Percentiles rank a stretch among this genome's conserved stretches.
phyloP scores from a whole-genome alignment of 2,888 invertebrate species.

The Proisotoma minuta region DNA sequence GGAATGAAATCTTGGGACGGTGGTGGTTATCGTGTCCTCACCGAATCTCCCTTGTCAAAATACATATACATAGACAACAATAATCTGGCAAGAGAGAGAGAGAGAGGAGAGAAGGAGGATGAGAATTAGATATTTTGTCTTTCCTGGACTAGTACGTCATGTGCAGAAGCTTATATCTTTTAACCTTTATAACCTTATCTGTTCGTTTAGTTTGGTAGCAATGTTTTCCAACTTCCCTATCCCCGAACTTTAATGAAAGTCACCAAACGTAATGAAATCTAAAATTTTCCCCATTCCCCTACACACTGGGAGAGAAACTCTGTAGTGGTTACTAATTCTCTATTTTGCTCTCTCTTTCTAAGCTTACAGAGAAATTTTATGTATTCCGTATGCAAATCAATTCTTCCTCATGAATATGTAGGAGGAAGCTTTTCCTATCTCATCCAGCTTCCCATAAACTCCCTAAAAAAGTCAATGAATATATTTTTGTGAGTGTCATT shows the following conservation, averaged over 20 bases:
- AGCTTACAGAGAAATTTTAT: not conserved
- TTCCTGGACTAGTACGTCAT: slow-evolving; percentile 1
- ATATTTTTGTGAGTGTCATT: not conserved
- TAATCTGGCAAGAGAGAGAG: not conserved
- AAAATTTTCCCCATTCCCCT: not conserved
- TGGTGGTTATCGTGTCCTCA: not conserved
- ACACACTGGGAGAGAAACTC: not conserved
- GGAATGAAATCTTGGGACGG: not conserved
- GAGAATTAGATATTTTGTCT: slow-evolving; percentile 6
- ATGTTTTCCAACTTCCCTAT: no score
- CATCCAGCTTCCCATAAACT: not conserved
- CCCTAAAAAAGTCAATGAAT: slow-evolving; percentile 1
- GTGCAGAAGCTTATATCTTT: not conserved
- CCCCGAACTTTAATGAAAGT: not conserved
- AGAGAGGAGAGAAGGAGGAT: not conserved
- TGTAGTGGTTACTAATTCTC: not conserved
- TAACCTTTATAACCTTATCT: no score
- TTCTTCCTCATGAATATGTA: slow-evolving; percentile 4
- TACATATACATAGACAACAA: not conserved
- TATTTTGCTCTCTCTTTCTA: not conserved
- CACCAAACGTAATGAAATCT: not conserved
- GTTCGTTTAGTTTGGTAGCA: no score
- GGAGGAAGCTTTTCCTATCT: no score
- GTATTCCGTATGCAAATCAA: not conserved
- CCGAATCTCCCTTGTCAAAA: no score